phyloP scores from a whole-genome alignment of 2,113 vertebrate genomes.

The Microcebus griseorufus region DNA sequence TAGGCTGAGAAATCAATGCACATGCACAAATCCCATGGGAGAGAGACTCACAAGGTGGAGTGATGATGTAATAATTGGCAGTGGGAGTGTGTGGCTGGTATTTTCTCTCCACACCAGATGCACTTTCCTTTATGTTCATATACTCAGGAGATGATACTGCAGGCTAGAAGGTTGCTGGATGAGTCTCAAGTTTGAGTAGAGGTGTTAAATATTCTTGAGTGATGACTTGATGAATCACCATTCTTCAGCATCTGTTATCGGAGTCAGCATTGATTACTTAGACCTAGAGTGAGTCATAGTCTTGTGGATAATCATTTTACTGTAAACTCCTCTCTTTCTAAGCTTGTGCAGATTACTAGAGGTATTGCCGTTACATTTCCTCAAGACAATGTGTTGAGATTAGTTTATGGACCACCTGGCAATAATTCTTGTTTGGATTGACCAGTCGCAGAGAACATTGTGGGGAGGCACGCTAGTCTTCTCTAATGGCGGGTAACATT shows the following conservation, averaged over 20 bases:
- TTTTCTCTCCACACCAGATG: not conserved
- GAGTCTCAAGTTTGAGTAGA: not conserved
- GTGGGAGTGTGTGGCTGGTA: not conserved
- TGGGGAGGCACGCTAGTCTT: not conserved
- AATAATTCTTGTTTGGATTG: not conserved
- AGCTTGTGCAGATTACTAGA: not conserved
- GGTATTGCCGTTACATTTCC: not conserved
- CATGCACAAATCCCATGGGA: not conserved
- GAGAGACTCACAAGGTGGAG: not conserved
- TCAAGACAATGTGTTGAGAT: not conserved
- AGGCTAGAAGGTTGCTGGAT: not conserved
- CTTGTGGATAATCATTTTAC: not conserved
- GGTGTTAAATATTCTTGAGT: not conserved
- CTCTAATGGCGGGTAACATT: not conserved
- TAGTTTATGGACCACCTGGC: not conserved
- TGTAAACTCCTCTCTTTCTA: not conserved
- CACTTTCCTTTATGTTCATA: not conserved
- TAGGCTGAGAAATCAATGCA: not conserved
- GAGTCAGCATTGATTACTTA: not conserved
- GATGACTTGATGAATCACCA: not conserved
- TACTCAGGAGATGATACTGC: not conserved
- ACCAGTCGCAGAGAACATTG: not conserved
- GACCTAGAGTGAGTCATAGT: not conserved
- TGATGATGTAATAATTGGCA: not conserved
- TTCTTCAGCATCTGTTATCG: not conserved